These are phyloP conservation scores for Hydropsyche tenuis DNA, from an alignment of 1,140 invertebrate genomes.

Conservation along the genomic window DNA sequence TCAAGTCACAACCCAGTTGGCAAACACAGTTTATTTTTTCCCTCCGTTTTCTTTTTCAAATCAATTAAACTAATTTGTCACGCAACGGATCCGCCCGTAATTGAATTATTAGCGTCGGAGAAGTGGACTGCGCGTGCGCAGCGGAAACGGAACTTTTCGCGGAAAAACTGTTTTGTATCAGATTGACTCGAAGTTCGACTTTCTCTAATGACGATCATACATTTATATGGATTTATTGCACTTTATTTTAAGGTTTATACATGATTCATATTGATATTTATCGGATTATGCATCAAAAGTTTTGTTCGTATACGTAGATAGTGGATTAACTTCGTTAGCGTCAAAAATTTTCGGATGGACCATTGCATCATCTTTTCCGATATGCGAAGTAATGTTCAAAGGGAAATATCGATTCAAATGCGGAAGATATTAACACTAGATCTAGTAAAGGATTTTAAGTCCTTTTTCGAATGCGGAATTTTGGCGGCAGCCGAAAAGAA, in stretches of 20 bases:
- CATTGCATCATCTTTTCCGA: no score
- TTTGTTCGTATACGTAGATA: no score
- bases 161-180: background rate
- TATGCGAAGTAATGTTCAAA: no score
- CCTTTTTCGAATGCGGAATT: background rate
- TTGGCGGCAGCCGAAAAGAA: background rate
- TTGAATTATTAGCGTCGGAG: conserved; percentile 32
- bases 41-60: background rate
- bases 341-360: no score
- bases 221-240: no score
- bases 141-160: conserved; percentile 18
- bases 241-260: no score
- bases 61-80: conserved; percentile 41
- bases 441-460: no score
- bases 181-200: background rate
- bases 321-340: no score
- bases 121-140: background rate
- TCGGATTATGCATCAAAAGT: no score
- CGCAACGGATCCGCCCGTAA: conserved; percentile 36
- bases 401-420: no score
- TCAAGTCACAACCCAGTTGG: conserved; percentile 40
- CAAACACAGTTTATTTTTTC: conserved; percentile 27
- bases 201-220: background rate
- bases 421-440: no score
- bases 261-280: no score